Base-by-base conservation (phyloP, 2,888 invertebrate genomes). In the Sturmia bella region DNA sequence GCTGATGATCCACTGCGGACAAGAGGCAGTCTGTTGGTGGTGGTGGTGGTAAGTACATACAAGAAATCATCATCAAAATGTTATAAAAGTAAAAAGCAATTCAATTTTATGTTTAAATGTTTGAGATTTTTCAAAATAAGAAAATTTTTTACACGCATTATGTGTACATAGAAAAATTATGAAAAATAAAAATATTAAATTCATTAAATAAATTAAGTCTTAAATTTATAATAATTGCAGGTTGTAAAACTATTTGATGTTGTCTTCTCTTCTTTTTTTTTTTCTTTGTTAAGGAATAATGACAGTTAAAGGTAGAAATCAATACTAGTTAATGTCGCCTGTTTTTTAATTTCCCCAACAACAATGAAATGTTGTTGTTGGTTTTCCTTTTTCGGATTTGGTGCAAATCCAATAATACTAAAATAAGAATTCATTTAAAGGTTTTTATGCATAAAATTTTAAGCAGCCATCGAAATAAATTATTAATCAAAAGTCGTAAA, bases 401-500 rank as follows among this genome's bases (percentile, higher is more conserved):
- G 39, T 37, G 43, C 21, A 41, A 57, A 50, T 43, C 24, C 54
- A 43, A 39, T 48, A 75, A 74, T 48, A 50, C 61, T 81, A 39
- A 63, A 64, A 74, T 56, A 73, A 52, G 43, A 54, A 77, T 78
- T 64, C 74, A 61, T 78, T 82, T 78, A 78, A 82, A 82, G 78
- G 74, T 82, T 82, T 66, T 56, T 66, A 64, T 72, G 61, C 78
- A 82, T 82, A 82, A 82, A 82, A 78, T 69, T 83, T 83, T 84
- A 84, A 84, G 83, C 84, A 78, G 84, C 80, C 72, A 83, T 82
- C 74, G 84, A 85, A 80, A 85, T 84, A 85, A 85, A 85, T 85
- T 85, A 85, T 84, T 85, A 84, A 85, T 84, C 83, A 83, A 83
- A 76, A 81, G 79, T 84, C 85, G 83, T 85, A 84, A 85, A 85